A percentile compares a stretch with the other conserved stretches of the same genome.
phyloP scores from a whole-genome alignment of 2,888 invertebrate species.

The Lamellibrachia columna region DNA sequence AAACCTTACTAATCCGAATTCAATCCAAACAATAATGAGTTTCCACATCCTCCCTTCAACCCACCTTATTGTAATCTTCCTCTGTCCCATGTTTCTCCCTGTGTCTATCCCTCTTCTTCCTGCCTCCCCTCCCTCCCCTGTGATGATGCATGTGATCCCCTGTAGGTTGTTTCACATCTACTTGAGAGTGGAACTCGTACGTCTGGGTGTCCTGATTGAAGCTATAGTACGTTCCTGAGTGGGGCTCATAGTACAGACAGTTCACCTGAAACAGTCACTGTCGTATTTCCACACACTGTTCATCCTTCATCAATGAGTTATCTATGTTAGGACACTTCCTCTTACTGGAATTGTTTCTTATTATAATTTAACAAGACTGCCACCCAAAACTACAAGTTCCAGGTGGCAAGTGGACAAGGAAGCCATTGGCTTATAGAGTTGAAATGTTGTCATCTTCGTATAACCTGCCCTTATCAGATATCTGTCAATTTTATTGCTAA shows the following conservation, averaged over 20 bases:
- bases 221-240: conserved; percentile 83
- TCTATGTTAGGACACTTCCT: too few species aligned
- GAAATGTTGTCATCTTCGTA: too few species aligned
- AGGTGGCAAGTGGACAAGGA: too few species aligned
- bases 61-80: background rate
- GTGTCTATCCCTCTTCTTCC: background rate
- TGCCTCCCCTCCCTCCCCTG: conserved; percentile 13
- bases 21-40: too few species aligned
- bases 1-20: background rate
- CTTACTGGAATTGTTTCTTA: too few species aligned
- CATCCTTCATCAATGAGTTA: too few species aligned
- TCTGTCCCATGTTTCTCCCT: background rate
- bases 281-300: background rate
- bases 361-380: too few species aligned
- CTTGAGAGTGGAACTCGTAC: conserved; percentile 43
- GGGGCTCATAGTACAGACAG: conserved; percentile 88
- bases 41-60: background rate
- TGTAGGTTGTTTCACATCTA: background rate
- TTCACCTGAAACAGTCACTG: conserved; percentile 74
- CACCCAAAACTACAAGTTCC: too few species aligned
- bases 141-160: background rate
- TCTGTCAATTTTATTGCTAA: too few species aligned
- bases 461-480: too few species aligned
- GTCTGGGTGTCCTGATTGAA: conserved; percentile 77
- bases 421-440: too few species aligned